Percentiles rank a stretch among this genome's conserved stretches.
These are phyloP conservation scores for Pseudachorutes palmiensis DNA, from an alignment of 1,140 invertebrate species.

Conservation along the genomic window DNA sequence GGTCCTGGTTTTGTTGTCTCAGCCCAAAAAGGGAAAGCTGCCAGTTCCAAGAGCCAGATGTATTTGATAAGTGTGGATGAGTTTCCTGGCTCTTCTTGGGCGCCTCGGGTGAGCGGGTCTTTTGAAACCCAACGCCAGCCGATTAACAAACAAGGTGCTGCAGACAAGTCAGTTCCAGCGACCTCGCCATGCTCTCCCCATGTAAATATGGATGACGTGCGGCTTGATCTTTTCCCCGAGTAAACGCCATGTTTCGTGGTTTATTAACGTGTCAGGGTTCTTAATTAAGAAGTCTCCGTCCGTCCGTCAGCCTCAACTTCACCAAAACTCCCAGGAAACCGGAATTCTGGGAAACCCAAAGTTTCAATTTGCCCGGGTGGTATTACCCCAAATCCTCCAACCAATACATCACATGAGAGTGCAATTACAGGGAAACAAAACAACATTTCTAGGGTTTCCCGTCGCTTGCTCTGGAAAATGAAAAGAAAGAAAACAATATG, in stretches of 20 bases:
- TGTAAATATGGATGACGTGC: constrained; percentile 10
- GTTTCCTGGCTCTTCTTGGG: constrained; percentile 5
- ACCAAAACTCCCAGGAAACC: background rate
- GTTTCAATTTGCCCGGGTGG: background rate
- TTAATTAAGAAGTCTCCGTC: background rate
- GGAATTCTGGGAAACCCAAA: background rate
- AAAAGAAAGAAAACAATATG: background rate
- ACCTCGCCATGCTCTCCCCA: background rate
- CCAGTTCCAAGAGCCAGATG: constrained; percentile 6
- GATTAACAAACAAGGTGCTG: too few species aligned
- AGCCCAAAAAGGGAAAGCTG: background rate
- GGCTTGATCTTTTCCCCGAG: background rate
- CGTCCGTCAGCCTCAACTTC: background rate
- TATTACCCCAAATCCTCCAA: background rate
- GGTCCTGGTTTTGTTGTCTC: background rate
- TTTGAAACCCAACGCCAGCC: too few species aligned
- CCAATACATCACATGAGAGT: background rate
- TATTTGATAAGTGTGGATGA: constrained; percentile 12
- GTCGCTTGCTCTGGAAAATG: background rate
- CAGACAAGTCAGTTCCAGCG: background rate
- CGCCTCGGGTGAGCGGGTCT: constrained; percentile 1
- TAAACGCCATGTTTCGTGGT: constrained; percentile 5
- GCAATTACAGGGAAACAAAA: background rate
- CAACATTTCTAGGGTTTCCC: background rate
- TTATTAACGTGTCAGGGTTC: constrained; percentile 8